Conservation (phyloP, 2,888 invertebrate genomes). For the Phrixothrix hirtus region DNA sequence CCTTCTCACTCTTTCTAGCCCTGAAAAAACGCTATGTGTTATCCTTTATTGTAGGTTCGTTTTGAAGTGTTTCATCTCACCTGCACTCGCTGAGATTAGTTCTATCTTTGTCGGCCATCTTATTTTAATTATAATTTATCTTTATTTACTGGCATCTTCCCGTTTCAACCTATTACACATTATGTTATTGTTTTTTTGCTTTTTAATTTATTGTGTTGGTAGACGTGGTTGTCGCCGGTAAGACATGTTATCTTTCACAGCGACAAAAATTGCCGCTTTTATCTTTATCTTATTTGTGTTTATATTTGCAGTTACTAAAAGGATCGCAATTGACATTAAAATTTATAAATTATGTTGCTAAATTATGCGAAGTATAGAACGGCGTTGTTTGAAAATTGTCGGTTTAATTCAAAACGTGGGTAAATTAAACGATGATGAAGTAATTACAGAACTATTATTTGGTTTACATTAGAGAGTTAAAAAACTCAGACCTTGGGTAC, state of each 20-base stretch:
- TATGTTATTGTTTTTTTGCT: constrained; percentile 22
- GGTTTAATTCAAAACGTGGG: too few species aligned
- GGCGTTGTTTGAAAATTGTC: too few species aligned
- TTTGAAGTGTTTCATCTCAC: constrained; percentile 26
- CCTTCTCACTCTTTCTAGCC: constrained; percentile 37
- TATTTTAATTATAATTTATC: constrained; percentile 47
- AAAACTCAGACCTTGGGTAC: too few species aligned
- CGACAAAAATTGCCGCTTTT: constrained; percentile 13
- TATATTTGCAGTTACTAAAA: too few species aligned
- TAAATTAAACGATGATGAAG: too few species aligned
- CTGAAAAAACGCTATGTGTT: constrained; percentile 26
- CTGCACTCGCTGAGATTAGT: constrained; percentile 35
- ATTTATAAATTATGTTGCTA: too few species aligned
- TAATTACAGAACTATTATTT: too few species aligned
- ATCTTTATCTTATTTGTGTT: not conserved
- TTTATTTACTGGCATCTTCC: constrained; percentile 41
- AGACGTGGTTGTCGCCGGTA: constrained; percentile 19
- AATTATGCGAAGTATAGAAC: too few species aligned
- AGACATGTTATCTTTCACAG: constrained; percentile 22
- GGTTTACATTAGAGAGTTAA: too few species aligned
- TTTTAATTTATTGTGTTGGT: constrained; percentile 11
- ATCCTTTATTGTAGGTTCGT: constrained; percentile 16
- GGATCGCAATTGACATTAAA: too few species aligned
- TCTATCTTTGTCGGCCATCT: constrained; percentile 29
- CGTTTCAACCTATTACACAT: constrained; percentile 25